phyloP scores from a whole-genome alignment of 2,797 vertebrate genomes.

The Mus caroli region DNA sequence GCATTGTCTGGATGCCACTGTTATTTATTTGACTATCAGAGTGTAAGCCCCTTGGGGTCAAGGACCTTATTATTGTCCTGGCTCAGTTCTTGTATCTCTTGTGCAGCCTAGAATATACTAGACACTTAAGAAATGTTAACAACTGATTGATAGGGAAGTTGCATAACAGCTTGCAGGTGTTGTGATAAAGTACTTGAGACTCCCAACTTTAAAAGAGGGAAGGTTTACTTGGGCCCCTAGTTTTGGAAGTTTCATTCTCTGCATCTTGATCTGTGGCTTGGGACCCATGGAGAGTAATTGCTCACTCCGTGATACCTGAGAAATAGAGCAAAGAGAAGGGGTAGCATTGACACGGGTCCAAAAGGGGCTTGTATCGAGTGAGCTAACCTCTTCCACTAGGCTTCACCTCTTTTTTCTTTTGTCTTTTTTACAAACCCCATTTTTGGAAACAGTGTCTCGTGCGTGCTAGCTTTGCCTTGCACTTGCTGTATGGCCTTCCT shows the following conservation, averaged over 20 bases:
- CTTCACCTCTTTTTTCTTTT: neutral
- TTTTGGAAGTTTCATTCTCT: neutral
- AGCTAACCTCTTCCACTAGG: neutral
- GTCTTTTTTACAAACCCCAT: neutral
- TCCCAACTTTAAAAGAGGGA: neutral
- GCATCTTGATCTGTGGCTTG: neutral
- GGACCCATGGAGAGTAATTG: neutral
- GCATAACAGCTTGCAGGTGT: neutral
- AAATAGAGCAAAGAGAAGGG: neutral
- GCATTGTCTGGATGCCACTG: neutral
- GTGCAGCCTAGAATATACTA: neutral
- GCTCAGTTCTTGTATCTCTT: neutral
- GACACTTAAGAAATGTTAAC: neutral
- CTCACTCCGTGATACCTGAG: neutral
- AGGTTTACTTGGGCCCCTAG: neutral
- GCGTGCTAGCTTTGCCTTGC: neutral
- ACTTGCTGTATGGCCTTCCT: neutral
- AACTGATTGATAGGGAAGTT: neutral
- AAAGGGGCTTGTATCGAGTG: no score
- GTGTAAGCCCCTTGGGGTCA: neutral
- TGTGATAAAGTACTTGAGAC: neutral
- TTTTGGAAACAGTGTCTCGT: neutral
- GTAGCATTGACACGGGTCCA: no score
- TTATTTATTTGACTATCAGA: neutral
- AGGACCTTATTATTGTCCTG: neutral